These are phyloP conservation scores for Netelia inedita DNA, from an alignment of 2,888 invertebrate species.

Conservation along the genomic window DNA sequence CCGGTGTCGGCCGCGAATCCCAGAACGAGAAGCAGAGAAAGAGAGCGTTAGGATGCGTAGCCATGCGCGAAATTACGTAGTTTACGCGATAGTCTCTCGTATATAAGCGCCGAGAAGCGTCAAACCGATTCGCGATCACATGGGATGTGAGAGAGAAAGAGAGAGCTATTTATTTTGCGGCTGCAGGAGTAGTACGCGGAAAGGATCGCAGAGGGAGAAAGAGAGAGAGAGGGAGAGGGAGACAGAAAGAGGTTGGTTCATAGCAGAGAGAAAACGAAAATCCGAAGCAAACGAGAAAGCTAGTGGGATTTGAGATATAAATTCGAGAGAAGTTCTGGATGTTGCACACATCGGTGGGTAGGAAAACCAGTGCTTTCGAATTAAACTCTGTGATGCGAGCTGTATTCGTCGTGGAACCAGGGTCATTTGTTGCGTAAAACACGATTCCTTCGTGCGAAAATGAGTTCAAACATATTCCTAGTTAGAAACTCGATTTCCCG, in stretches of 20 bases:
- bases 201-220: background rate
- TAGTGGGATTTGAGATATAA: conserved; percentile 58
- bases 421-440: conserved; percentile 13
- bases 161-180: background rate
- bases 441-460: background rate
- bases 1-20: conserved; percentile 57
- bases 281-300: conserved; percentile 57
- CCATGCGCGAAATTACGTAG: conserved; percentile 82
- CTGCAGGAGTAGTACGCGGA: background rate
- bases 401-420: conserved; percentile 20
- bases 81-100: conserved; percentile 69
- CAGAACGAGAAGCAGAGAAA: conserved; percentile 37
- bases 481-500: background rate
- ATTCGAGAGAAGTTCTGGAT: conserved; percentile 57
- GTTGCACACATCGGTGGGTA: conserved; percentile 29
- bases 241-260: conserved; percentile 36
- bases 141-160: conserved; percentile 18
- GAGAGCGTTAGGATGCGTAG: conserved; percentile 71
- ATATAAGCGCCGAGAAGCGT: conserved; percentile 63
- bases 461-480: background rate
- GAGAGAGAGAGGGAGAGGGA: conserved; percentile 22
- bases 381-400: conserved; percentile 25
- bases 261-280: conserved; percentile 61
- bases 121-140: conserved; percentile 69
- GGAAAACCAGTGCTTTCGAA: conserved; percentile 30